Evolutionary conservation across 2,113 vertebrate species (phyloP), one percentile per base, ranked within the genome.

Genomic region (Xenotilapia flavipinnis): DNA sequence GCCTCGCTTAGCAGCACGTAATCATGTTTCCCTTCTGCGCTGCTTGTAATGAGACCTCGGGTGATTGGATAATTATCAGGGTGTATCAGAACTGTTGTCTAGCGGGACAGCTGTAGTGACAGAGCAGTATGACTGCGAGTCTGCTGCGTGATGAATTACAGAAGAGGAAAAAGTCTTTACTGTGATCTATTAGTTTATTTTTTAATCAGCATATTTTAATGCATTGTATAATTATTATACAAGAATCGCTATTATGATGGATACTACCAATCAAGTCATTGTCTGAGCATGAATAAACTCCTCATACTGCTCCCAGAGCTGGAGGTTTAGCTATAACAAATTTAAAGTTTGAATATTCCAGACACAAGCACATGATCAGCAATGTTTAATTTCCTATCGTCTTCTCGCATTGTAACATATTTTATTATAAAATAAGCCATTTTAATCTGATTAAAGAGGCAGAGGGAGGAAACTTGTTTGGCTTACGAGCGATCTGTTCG

Each of bases 11-110:
- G 68, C 88, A 60, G 49, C 85, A 26, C 47, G 68, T 90, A 85
- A 89, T 90, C 88, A 80, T 54, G 77, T 84, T 65, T 82, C 45
- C 70, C 60, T 51, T 87, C 45, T 80, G 33, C 14, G 62, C 85
- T 81, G 60, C 70, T 79, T 14, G 33, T 89, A 91, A 91, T 87
- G 79, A 93, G 81, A 42, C 65, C 49, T 15, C 58, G 17, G 82
- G 60, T 90, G 87, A 91, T 89, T 91, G 85, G 87, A 81, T 85
- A 87, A 91, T 93, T 88, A 93, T 89, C 36, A 14, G 80, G 80
- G 40, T 65, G 14, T 31, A 77, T 90, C 56, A 33, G 89, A 87
- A 9, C 80, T 88, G 70, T 83, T 85, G 75, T 88, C 28, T 42
- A 12, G 9, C 8, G 19, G 6, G 33, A 79, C 87, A 60, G 70